phyloP scores from a whole-genome alignment of 2,888 invertebrate species.

The Cerastoderma edule region DNA sequence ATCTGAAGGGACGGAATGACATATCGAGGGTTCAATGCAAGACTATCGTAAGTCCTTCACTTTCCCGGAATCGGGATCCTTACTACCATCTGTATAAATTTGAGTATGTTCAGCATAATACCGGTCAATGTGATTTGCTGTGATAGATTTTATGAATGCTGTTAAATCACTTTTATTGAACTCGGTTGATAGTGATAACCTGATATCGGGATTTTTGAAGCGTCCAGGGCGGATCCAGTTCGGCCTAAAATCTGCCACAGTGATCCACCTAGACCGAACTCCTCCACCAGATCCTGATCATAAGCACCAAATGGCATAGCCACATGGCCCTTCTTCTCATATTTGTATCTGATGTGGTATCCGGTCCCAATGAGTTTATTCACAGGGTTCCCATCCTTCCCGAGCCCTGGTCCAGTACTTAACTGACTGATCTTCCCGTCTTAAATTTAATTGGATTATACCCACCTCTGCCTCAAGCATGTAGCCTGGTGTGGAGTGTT shows the following conservation, averaged over 20 bases:
- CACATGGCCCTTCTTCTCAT: no score
- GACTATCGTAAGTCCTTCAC: no score
- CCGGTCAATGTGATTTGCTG: no score
- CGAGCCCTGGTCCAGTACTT: constrained; percentile 1
- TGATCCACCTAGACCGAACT: not conserved
- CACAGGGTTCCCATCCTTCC: not conserved
- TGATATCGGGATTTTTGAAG: not conserved
- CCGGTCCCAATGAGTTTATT: not conserved
- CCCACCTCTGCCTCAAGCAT: constrained; percentile 6
- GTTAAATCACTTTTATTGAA: constrained; percentile 2
- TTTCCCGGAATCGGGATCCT: no score
- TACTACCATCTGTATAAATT: constrained; percentile 16
- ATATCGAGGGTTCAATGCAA: not conserved
- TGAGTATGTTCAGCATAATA: no score
- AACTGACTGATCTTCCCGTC: not conserved
- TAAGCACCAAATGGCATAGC: not conserved
- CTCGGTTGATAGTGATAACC: not conserved
- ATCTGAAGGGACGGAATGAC: not conserved
- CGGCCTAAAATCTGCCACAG: not conserved
- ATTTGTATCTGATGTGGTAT: not conserved
- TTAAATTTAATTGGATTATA: not conserved
- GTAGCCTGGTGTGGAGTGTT: not conserved
- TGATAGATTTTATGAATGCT: no score
- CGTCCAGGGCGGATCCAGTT: not conserved
- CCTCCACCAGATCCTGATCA: not conserved